Percentiles rank a stretch among this genome's conserved stretches.
Conservation (phyloP, 2,113 vertebrate species). For the Silurus glanis region DNA sequence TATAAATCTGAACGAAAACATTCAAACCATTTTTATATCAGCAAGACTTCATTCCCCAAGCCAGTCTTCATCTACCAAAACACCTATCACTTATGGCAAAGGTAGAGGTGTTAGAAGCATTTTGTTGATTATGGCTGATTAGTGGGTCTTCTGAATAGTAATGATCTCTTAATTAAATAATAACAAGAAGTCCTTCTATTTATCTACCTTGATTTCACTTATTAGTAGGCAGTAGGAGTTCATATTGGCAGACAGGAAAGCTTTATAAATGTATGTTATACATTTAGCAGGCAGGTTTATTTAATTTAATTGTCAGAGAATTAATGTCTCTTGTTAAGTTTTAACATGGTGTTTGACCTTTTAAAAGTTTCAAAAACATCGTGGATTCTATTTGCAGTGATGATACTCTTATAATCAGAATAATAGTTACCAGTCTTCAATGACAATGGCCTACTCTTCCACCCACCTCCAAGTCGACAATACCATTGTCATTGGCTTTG, state of each 20-base stretch:
- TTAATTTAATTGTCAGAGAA: not conserved
- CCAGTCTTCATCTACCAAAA: not conserved
- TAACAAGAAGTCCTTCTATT: not conserved
- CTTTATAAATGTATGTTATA: not conserved
- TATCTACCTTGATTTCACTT: not conserved
- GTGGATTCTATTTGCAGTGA: not conserved
- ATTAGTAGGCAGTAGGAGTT: not conserved
- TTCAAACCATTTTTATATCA: not conserved
- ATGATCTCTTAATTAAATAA: not conserved
- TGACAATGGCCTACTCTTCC: not conserved
- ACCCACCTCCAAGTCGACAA: not conserved
- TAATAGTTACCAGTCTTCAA: conserved; percentile 14
- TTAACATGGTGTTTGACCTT: not conserved
- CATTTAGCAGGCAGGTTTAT: not conserved
- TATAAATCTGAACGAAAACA: not conserved
- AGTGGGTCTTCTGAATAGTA: not conserved
- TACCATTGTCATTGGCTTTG: conserved; percentile 17
- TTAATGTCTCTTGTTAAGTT: not conserved
- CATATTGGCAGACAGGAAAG: not conserved
- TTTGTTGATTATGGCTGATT: not conserved
- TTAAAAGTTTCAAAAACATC: not conserved
- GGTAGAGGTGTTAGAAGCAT: not conserved
- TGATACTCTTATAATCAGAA: conserved; percentile 15
- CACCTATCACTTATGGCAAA: not conserved
- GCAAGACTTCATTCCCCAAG: not conserved